A percentile compares a stretch with the other conserved stretches of the same genome.
Evolutionary conservation across 1,140 invertebrate genomes (phyloP).

Genomic region (Acyrthosiphon pisum): DNA sequence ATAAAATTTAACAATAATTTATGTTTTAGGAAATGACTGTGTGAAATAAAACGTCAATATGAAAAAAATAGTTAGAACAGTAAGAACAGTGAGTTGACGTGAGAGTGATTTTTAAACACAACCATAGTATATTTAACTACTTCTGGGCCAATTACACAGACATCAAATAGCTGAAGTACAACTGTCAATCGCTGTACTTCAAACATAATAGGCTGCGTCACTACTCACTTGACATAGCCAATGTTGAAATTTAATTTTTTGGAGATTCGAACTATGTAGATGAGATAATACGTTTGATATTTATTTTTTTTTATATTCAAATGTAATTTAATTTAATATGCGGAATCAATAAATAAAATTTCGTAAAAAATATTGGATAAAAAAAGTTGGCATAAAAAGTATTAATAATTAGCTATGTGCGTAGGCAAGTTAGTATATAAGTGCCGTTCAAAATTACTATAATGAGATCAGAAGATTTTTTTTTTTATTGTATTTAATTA

Average conservation of each 20-base stretch:
- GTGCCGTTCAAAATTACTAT: too few species aligned
- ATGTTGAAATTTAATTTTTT: background rate
- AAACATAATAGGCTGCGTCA: background rate
- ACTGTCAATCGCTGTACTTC: background rate
- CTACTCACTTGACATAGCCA: background rate
- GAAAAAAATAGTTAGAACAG: too few species aligned
- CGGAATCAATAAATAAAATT: background rate
- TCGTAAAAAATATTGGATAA: background rate
- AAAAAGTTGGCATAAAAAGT: background rate
- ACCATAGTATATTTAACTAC: background rate
- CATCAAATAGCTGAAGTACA: background rate
- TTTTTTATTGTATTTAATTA: too few species aligned
- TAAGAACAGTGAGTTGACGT: background rate
- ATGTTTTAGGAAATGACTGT: background rate
- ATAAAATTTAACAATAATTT: background rate
- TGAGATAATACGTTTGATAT: background rate
- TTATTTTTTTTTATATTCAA: background rate
- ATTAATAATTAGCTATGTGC: too few species aligned
- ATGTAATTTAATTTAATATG: background rate
- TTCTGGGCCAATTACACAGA: background rate
- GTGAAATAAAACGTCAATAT: background rate
- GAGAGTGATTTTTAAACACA: background rate
- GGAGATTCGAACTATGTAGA: background rate
- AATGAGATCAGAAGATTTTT: too few species aligned
- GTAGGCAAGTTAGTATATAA: too few species aligned